Base-by-base conservation (phyloP, 2,888 invertebrate genomes). In the Pseudanteris insignis region DNA sequence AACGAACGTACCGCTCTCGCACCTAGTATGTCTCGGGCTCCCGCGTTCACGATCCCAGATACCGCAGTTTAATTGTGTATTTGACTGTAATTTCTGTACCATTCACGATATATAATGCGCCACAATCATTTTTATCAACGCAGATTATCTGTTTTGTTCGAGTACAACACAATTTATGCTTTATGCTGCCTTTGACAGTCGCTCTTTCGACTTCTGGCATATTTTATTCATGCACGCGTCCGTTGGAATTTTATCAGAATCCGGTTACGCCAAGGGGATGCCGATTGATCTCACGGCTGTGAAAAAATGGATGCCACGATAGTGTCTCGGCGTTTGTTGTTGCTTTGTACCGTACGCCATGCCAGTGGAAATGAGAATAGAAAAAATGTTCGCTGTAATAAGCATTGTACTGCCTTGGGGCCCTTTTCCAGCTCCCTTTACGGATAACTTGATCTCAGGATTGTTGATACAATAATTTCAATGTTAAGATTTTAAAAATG, bases 1-100 rank as follows among this genome's bases (percentile, higher is more conserved):
- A n/a, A 68, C 66, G 65, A 61, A 69, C 72, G 68, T 70, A 70
- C 71, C 70, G 63, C 71, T n/a, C n/a, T n/a, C n/a, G 46, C 54
- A 48, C 47, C 59, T 50, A 37, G 38, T 59, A 61, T 46, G 47
- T 53, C 57, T 51, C 33, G n/a, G 43, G 38, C 51, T 50, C 58
- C 64, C 57, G 51, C 63, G 48, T 54, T 50, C 55, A 48, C 50
- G 51, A 58, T 58, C n/a, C n/a, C n/a, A n/a, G n/a, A n/a, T n/a
- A 30, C 50, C 28, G 48, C 41, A 34, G 41, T 46, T 59, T 59
- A 51, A 59, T 60, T 60, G 46, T 34, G 47, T 48, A 54, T 54
- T 54, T 54, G 60, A 54, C 53, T 43, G 53, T 48, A 53, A 60
- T 60, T 60, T 60, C 54, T 54, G 60, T 43, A 44, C 48, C 53